A percentile compares a stretch with the other conserved stretches of the same genome.
Evolutionary conservation across 53 echinoderm and acorn worm genomes (phyloP).

Genomic region (Paelopatides confundens): DNA sequence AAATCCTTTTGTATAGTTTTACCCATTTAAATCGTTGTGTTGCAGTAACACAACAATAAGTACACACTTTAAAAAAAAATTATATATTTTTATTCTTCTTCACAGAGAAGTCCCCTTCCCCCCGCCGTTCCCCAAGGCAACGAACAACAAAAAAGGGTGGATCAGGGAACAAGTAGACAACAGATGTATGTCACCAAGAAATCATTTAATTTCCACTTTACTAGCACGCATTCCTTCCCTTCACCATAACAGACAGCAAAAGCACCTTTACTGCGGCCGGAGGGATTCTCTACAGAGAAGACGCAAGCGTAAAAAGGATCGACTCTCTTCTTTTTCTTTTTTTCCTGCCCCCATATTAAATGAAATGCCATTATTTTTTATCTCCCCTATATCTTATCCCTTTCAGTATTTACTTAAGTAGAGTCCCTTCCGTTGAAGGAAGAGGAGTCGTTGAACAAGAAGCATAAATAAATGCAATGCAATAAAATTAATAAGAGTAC

Average conservation of each 20-base stretch:
- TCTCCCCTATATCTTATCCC: not conserved
- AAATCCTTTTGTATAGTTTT: no score
- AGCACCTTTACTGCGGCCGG: not conserved
- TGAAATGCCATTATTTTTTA: constrained; percentile 1
- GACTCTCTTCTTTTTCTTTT: not conserved
- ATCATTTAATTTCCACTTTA: constrained; percentile 45
- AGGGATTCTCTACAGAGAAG: constrained; percentile 39
- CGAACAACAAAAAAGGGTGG: constrained; percentile 89
- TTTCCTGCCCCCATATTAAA: not conserved
- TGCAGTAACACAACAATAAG: no score
- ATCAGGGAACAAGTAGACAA: constrained; percentile 88
- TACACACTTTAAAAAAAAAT: no score
- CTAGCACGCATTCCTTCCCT: constrained; percentile 54
- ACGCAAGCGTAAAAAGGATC: constrained; percentile 33
- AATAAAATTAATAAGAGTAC: not conserved
- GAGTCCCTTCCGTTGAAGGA: not conserved
- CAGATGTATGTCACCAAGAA: constrained; percentile 5
- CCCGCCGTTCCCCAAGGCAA: constrained; percentile 93
- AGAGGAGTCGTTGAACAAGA: not conserved
- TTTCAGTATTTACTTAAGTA: not conserved
- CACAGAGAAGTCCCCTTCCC: constrained; percentile 98
- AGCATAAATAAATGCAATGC: not conserved
- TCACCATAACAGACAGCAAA: not conserved
- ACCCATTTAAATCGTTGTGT: no score
- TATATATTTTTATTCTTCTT: not conserved